Base-by-base conservation (phyloP, 2,888 invertebrate species). In the Aphidoletes aphidimyza region DNA sequence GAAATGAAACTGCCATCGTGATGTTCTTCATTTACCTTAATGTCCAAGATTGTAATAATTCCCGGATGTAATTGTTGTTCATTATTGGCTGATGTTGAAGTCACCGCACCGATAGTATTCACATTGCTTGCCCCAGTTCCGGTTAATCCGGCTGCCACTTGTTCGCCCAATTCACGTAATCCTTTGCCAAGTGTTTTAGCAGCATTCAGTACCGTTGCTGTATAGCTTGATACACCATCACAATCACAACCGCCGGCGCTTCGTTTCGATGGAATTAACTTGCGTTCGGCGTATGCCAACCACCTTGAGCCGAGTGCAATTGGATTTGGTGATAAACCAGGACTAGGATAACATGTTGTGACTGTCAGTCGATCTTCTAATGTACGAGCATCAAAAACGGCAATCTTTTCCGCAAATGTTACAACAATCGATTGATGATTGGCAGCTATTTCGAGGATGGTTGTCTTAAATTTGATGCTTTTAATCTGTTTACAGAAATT, bases 111-210 rank as follows among this genome's bases (percentile, higher is more conserved):
- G 6, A 36, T 37, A 2, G 19, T 78, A 14, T 45, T 39, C 17
- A 83, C 19, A 85, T 91, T 92, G 84, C 88, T 89, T n/a, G 87
- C 87, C 8, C 90, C 88, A 83, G 91, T 92, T 49, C 96, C 97
- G 0, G 96, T 95, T 84, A 98, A 90, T 88, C 96, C 97, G 87
- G 95, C 96, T 0, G 97, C 97, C 69, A 98, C 96, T 83, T 95
- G 96, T 90, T 98, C 98, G 19, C 98, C 96, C 85, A 98, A 91
- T 85, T 96, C 97, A 0, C 96, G 93, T 84, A 98, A 90, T 0
- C 97, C 97, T 89, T 97, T 96, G 85, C 97, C 95, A 49, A 98
- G 91, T 30, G 96, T 96, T 91, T 98, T 98, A 26, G 98, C 98
- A 0, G 97, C 98, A 90, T 97, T 96, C 14, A 98, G 92, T 84